A percentile compares a stretch with the other conserved stretches of the same genome.
phyloP scores from a whole-genome alignment of 2,797 vertebrate species.

The Siniperca undulata region DNA sequence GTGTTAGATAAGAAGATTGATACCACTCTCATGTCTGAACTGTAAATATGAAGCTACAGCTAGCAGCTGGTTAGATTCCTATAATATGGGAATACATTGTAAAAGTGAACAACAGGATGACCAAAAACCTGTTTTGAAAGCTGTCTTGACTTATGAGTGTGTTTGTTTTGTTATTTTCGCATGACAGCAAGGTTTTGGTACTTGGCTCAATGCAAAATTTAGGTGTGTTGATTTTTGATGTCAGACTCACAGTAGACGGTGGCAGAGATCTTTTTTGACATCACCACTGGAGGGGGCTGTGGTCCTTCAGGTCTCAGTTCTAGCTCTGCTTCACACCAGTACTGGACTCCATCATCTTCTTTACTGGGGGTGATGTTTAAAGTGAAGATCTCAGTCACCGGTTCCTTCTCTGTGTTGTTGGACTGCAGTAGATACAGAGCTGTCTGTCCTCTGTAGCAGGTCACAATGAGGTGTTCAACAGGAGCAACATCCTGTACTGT shows the following conservation, averaged over 20 bases:
- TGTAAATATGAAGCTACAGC: no score
- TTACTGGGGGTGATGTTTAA: slow-evolving; percentile 50
- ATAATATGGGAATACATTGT: no score
- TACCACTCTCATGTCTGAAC: no score
- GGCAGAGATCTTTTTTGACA: slow-evolving; percentile 52
- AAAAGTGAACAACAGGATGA: no score
- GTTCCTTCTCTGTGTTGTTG: slow-evolving; percentile 12
- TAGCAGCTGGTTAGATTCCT: not conserved
- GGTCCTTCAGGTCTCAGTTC: slow-evolving; percentile 73
- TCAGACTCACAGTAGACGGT: slow-evolving; percentile 75
- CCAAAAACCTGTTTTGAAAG: no score
- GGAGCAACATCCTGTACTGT: slow-evolving; percentile 58
- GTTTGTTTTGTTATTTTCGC: not conserved
- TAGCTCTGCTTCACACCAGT: slow-evolving; percentile 77
- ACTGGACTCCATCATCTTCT: slow-evolving; percentile 64
- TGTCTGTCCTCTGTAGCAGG: slow-evolving; percentile 62
- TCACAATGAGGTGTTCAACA: slow-evolving; percentile 45
- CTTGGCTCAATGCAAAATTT: not conserved
- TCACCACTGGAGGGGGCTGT: slow-evolving; percentile 52
- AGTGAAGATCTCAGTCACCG: slow-evolving; percentile 44
- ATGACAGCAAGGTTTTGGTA: not conserved
- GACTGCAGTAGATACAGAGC: slow-evolving; percentile 7
- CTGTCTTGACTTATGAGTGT: no score
- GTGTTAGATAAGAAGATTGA: not conserved
- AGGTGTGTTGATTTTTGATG: no score